These are phyloP conservation scores for Diglossa cyanea DNA, from an alignment of 2,797 vertebrate species.

Conservation along the genomic window DNA sequence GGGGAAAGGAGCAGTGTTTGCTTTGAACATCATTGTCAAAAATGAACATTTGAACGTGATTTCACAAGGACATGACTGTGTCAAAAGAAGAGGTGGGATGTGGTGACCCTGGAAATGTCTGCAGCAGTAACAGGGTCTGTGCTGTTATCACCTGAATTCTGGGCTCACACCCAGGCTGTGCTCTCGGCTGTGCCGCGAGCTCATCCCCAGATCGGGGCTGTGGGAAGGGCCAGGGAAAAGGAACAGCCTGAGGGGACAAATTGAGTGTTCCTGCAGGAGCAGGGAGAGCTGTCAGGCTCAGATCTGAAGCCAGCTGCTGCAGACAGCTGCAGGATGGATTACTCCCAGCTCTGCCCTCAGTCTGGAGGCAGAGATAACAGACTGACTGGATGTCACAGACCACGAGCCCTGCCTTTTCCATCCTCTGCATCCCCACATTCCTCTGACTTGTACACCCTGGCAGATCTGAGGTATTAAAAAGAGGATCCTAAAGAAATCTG, in stretches of 20 bases:
- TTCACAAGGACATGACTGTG: background rate
- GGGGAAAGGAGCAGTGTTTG: background rate
- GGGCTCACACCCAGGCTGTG: background rate
- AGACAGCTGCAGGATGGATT: background rate
- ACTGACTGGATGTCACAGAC: background rate
- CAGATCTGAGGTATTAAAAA: background rate
- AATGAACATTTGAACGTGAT: background rate
- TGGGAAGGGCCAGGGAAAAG: background rate
- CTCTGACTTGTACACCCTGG: background rate
- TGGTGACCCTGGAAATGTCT: background rate
- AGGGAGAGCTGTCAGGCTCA: background rate
- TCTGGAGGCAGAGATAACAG: constrained; percentile 22
- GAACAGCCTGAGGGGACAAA: background rate
- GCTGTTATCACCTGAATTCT: background rate
- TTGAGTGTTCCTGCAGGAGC: background rate
- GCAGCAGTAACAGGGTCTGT: background rate
- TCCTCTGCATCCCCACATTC: background rate
- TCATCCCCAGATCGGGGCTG: background rate
- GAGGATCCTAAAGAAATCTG: background rate
- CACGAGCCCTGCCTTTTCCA: background rate
- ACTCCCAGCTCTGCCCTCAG: background rate
- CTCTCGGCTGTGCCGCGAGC: background rate
- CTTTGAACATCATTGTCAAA: background rate
- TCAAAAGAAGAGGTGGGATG: background rate
- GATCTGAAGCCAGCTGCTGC: background rate